Evolutionary conservation across 2,113 vertebrate species (phyloP), one percentile per base, ranked within the genome.

Genomic region (Chaetodon trifascialis): DNA sequence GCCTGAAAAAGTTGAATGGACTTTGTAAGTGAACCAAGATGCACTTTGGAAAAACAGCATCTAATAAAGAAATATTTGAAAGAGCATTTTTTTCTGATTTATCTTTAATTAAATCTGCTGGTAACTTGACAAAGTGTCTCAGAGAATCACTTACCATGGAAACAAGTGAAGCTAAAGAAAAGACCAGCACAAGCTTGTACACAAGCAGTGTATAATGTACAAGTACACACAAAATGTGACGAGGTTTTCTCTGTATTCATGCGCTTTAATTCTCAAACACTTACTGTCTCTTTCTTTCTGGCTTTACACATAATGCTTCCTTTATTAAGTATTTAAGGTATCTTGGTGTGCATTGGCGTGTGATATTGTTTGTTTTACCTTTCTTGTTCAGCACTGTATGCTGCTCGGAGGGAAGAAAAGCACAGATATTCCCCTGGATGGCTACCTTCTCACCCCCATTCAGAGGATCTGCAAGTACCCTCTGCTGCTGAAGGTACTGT

Each of bases 401-500:
- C 95, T 99, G 73, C 92, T 99, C 12, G 98, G 98, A 81, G 98
- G 98, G 71, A 98, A 98, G 93, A 99, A 98, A 92, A 98, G 97
- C 21, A 99, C 98, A 17, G 98, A 99, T 87, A 96, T 99, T 92
- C 98, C 98, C 38, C 89, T 99, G 75, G 98, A 99, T 78, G 98
- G 98, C 70, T 99, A 99, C 94, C 96, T 99, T 69, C 96, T 99
- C 63, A 96, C 95, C 47, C 98, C 98, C 15, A 99, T 99, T 85
- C 98, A 99, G 96, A 97, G 98, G 91, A 99, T 99, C 93, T 99
- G 98, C 97, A 99, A 99, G 91, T 99, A 99, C 44, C 98, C 98
- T 1, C 96, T 99, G 59, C 96, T 99, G 42, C 96, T 99, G 25
- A 99, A 98, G 97, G 98, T 99, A 96, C 34, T 11, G 17, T 34